Percentiles rank a stretch among this genome's conserved stretches.
These are phyloP conservation scores for Euphydryas editha DNA, from an alignment of 2,888 invertebrate genomes.

Conservation along the genomic window DNA sequence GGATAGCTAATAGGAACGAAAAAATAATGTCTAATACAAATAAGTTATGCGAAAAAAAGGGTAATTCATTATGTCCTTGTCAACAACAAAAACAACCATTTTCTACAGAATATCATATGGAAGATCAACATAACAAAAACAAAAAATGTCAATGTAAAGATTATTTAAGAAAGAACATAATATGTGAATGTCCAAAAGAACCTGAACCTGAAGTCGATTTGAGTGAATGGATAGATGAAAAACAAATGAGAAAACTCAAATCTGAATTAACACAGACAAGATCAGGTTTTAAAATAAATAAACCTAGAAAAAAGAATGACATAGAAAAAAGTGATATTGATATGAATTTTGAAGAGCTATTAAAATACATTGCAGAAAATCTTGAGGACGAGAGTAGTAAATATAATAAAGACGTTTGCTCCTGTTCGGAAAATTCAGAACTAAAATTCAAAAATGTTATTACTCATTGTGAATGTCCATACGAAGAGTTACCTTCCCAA, in stretches of 20 bases:
- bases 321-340: conserved; percentile 38
- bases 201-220: conserved; percentile 34
- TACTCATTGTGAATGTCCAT: conserved; percentile 51
- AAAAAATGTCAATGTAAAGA: conserved; percentile 36
- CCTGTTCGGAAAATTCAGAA: conserved; percentile 24
- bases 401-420: conserved; percentile 29
- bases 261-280: conserved; percentile 57
- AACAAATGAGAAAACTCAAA: conserved; percentile 46
- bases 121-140: neutral
- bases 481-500: conserved; percentile 21
- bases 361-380: conserved; percentile 47
- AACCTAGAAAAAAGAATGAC: conserved; percentile 40
- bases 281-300: conserved; percentile 57
- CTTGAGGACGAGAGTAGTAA: conserved; percentile 34
- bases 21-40: neutral
- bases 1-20: neutral
- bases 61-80: conserved; percentile 33
- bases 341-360: conserved; percentile 56
- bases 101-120: neutral
- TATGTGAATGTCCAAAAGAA: conserved; percentile 49
- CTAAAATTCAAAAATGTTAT: conserved; percentile 7
- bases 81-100: conserved; percentile 10
- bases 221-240: conserved; percentile 41
- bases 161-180: conserved; percentile 40
- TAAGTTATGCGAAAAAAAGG: conserved; percentile 20